These are phyloP conservation scores for Diarsia dahlii DNA, from an alignment of 2,888 invertebrate species.

Conservation along the genomic window DNA sequence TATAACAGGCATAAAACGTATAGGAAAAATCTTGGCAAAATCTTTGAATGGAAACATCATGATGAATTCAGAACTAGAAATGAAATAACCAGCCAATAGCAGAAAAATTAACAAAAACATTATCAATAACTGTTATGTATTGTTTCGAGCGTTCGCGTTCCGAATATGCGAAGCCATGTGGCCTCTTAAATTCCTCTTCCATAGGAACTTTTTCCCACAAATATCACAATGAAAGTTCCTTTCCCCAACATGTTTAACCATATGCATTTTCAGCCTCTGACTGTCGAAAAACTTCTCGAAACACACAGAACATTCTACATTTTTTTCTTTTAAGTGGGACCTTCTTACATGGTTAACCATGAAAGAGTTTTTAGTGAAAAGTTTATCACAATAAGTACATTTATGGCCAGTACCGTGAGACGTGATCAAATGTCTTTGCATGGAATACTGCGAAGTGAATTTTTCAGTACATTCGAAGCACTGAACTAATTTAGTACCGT, in stretches of 20 bases:
- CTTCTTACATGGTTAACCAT: slow-evolving; percentile 81
- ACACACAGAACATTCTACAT: slow-evolving; percentile 80
- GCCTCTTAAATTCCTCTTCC: slow-evolving; percentile 90
- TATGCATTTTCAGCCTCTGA: slow-evolving; percentile 82
- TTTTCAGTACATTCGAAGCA: slow-evolving; percentile 80
- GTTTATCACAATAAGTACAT: slow-evolving; percentile 78
- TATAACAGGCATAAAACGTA: slow-evolving; percentile 24
- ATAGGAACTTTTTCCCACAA: slow-evolving; percentile 90
- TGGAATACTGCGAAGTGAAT: slow-evolving; percentile 78
- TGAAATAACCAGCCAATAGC: slow-evolving; percentile 1
- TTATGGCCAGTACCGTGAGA: slow-evolving; percentile 79
- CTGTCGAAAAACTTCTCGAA: slow-evolving; percentile 80
- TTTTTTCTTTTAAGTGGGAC: slow-evolving; percentile 83
- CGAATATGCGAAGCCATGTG: slow-evolving; percentile 85
- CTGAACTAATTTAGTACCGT: slow-evolving; percentile 75
- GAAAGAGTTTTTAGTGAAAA: slow-evolving; percentile 80
- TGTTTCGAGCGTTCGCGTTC: slow-evolving; percentile 41
- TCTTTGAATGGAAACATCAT: background rate
- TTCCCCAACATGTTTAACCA: slow-evolving; percentile 87
- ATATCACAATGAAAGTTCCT: slow-evolving; percentile 90
- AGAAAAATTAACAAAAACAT: slow-evolving; percentile 21
- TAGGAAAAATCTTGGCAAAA: background rate
- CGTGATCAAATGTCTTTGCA: slow-evolving; percentile 78
- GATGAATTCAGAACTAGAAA: background rate
- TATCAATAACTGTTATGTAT: slow-evolving; percentile 53